These are phyloP conservation scores for Clavelina lepadiformis DNA, from an alignment of 23 tunicate genomes.

Conservation along the genomic window DNA sequence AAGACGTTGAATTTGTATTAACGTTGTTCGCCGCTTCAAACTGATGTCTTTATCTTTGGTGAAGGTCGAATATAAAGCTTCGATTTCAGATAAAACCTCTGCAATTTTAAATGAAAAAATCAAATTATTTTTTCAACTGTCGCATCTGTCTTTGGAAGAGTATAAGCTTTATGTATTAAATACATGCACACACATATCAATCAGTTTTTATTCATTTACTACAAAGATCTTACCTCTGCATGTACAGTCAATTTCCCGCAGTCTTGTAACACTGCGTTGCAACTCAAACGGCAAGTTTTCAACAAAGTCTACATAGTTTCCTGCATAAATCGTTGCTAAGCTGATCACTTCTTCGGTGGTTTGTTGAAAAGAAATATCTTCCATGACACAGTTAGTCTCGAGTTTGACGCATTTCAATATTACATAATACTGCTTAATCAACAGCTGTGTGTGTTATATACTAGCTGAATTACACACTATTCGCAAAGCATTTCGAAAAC, in stretches of 20 bases:
- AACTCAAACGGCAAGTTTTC: conserved; percentile 84
- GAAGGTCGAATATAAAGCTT: conserved; percentile 41
- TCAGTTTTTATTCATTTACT: background rate
- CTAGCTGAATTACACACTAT: too few relatives aligned
- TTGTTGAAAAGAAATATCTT: conserved; percentile 19
- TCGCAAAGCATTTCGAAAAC: too few relatives aligned
- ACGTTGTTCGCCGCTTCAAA: conserved; percentile 12
- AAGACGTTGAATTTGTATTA: conserved; percentile 52
- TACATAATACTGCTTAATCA: too few relatives aligned
- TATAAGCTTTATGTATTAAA: background rate
- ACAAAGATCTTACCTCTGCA: conserved; percentile 61
- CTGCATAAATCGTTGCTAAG: conserved; percentile 65
- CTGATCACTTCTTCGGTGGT: conserved; percentile 56
- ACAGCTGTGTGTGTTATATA: too few relatives aligned
- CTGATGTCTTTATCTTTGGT: conserved; percentile 36
- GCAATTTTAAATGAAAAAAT: too few relatives aligned
- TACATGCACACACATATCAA: background rate
- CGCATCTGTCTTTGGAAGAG: too few relatives aligned
- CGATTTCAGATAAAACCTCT: conserved; percentile 70
- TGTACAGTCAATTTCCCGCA: conserved; percentile 62
- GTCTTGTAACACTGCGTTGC: conserved; percentile 69
- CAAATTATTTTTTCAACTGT: too few relatives aligned
- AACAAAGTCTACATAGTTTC: conserved; percentile 65
- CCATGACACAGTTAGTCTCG: conserved; percentile 5
- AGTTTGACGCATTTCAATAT: too few relatives aligned